A percentile compares a stretch with the other conserved stretches of the same genome.
These are phyloP conservation scores for Hemibagrus wyckioides DNA, from an alignment of 2,113 vertebrate genomes.

Conservation along the genomic window DNA sequence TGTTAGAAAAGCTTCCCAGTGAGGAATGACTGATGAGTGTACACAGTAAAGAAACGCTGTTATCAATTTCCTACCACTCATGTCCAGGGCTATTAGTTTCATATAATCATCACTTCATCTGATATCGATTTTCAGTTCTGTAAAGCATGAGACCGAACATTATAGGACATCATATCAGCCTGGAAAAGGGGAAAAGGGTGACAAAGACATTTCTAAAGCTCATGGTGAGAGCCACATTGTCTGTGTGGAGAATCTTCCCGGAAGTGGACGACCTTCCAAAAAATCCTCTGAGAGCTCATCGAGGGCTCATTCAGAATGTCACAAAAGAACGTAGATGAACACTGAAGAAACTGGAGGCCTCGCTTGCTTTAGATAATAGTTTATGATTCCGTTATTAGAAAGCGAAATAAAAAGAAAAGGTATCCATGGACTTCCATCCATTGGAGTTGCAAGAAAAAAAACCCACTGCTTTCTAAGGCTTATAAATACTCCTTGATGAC, in stretches of 20 bases:
- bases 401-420: neutral
- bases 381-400: neutral
- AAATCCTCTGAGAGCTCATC: neutral
- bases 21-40: neutral
- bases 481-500: neutral
- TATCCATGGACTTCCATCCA: neutral
- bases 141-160: neutral
- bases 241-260: neutral
- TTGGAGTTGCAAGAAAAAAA: neutral
- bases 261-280: neutral
- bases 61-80: neutral
- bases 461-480: neutral
- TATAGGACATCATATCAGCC: neutral
- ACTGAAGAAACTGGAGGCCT: neutral
- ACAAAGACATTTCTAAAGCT: neutral
- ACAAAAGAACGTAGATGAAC: neutral
- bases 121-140: neutral
- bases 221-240: neutral
- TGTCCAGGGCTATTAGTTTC: neutral
- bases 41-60: neutral
- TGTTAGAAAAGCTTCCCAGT: neutral
- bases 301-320: neutral
- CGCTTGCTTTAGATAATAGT: neutral
- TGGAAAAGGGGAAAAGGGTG: neutral
- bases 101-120: neutral